Conservation (phyloP, 2,888 invertebrate species). For the Nymphalis c-album region DNA sequence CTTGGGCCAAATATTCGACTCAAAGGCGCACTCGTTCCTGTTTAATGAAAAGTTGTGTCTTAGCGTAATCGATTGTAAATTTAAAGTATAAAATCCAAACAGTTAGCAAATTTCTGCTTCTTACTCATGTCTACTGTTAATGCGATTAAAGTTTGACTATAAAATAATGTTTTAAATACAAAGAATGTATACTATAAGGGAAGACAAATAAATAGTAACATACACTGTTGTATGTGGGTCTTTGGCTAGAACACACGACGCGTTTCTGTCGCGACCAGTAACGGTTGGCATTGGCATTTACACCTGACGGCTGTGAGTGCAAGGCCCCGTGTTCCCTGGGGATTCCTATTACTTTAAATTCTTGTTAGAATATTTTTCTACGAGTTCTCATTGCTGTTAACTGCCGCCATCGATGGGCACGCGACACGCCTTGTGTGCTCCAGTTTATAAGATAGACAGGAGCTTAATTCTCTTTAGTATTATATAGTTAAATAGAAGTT, state of each 20-base stretch:
- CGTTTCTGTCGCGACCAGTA: constrained; percentile 3
- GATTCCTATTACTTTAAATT: neutral
- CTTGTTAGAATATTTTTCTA: neutral
- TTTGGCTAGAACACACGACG: constrained; percentile 39
- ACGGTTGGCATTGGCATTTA: neutral
- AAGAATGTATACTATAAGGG: constrained; percentile 10
- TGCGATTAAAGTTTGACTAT: constrained; percentile 2
- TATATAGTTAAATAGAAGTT: constrained; percentile 28
- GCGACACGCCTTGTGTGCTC: constrained; percentile 35
- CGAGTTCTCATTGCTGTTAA: neutral
- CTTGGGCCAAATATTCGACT: neutral
- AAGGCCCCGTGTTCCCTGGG: neutral
- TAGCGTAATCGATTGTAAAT: neutral
- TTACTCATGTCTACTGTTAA: constrained; percentile 7
- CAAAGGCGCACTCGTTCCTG: neutral
- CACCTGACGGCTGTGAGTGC: neutral
- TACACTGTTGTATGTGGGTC: constrained; percentile 32
- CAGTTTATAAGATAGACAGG: constrained; percentile 37
- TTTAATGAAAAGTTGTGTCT: neutral
- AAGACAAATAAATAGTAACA: constrained; percentile 1
- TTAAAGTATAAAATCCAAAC: neutral
- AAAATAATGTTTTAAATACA: constrained; percentile 14
- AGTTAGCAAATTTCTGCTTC: constrained; percentile 1
- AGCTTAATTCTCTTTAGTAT: constrained; percentile 37
- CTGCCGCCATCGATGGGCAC: neutral